Evolutionary conservation across 2,113 vertebrate species (phyloP).

Genomic region (Phalacrocorax pelagicus): DNA sequence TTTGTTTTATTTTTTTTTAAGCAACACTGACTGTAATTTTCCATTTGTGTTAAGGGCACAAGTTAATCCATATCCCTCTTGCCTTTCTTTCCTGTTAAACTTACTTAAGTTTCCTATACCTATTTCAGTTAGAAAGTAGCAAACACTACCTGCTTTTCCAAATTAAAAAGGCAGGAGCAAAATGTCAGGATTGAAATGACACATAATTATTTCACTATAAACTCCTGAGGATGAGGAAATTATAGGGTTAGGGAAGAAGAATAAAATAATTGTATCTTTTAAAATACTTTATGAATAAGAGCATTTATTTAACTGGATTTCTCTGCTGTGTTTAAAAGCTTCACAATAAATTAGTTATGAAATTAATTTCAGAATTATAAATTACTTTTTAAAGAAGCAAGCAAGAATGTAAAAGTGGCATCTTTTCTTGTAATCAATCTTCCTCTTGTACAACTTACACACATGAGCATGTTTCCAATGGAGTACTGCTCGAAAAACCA

Average conservation of each 20-base stretch:
- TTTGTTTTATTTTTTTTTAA: background rate
- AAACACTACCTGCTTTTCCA: background rate
- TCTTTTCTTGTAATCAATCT: background rate
- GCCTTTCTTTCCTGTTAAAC: background rate
- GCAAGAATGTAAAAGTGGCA: background rate
- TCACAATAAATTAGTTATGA: background rate
- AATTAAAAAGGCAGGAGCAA: background rate
- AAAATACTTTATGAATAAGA: constrained; percentile 13
- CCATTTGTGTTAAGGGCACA: background rate
- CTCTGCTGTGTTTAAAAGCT: background rate
- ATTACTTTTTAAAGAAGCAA: background rate
- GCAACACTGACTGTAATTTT: background rate
- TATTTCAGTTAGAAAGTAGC: background rate
- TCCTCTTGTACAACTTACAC: background rate
- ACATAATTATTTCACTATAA: constrained; percentile 14
- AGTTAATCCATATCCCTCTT: background rate
- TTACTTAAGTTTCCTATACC: background rate
- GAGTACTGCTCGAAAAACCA: background rate
- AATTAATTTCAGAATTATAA: background rate
- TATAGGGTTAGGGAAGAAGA: background rate
- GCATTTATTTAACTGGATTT: background rate
- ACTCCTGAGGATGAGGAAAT: background rate
- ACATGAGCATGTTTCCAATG: background rate
- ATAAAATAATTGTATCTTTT: constrained; percentile 24
- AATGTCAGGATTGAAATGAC: constrained; percentile 22